Evolutionary conservation across 2,797 vertebrate genomes (phyloP).

Genomic region (Ptychadena robeensis): DNA sequence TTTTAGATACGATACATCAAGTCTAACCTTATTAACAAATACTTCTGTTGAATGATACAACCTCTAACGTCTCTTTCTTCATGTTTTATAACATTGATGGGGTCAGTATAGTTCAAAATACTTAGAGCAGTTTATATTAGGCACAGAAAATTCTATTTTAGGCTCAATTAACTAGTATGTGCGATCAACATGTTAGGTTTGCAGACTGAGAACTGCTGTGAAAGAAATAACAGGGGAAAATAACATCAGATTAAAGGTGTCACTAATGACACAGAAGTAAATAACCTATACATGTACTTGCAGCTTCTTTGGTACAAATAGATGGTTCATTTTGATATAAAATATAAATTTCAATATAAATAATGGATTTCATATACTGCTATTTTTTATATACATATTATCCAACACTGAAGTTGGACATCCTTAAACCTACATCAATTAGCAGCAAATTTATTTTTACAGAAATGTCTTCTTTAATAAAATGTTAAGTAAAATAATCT

Average conservation of each 20-base stretch:
- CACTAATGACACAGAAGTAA: background rate
- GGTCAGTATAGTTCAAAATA: background rate
- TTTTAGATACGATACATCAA: background rate
- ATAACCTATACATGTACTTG: background rate
- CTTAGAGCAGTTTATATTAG: background rate
- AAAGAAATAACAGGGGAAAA: background rate
- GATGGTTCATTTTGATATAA: no score
- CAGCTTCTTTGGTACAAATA: no score
- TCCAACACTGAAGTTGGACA: no score
- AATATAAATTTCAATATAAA: no score
- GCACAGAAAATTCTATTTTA: background rate
- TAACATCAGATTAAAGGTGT: background rate
- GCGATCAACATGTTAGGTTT: conserved; percentile 12
- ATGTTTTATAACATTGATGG: conserved; percentile 8
- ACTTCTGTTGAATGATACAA: background rate
- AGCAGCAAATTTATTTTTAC: no score
- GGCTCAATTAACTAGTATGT: conserved; percentile 2
- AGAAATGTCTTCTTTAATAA: no score
- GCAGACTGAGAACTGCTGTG: background rate
- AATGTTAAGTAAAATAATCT: no score
- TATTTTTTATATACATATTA: no score
- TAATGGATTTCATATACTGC: no score
- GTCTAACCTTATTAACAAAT: conserved; percentile 15
- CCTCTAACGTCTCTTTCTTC: background rate
- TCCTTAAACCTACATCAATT: no score